Conservation (phyloP, 2,113 vertebrate genomes). For the Neopipo cinnamomea region DNA sequence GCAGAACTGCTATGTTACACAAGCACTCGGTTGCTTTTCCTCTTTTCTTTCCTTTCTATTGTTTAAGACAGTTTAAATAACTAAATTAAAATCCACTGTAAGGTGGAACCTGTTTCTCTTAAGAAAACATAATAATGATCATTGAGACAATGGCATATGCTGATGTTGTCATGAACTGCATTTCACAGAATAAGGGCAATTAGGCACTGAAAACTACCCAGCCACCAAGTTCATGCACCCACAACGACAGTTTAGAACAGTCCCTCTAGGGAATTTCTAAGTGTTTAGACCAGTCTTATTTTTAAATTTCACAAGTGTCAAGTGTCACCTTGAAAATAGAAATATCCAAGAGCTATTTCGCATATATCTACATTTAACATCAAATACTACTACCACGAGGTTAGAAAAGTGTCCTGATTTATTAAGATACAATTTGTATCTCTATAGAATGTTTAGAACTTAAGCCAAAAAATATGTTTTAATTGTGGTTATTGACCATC, state of each 20-base stretch:
- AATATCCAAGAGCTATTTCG: neutral
- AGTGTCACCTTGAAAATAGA: neutral
- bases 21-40: neutral
- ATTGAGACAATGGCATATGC: neutral
- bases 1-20: neutral
- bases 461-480: neutral
- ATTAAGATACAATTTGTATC: neutral
- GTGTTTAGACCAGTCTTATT: neutral
- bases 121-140: constrained; percentile 2
- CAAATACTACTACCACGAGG: neutral
- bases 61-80: neutral
- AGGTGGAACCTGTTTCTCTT: neutral
- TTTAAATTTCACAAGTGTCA: neutral
- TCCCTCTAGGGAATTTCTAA: neutral
- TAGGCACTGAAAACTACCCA: neutral
- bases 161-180: neutral
- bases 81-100: neutral
- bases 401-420: neutral
- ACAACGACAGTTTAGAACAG: neutral
- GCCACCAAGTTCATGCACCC: neutral
- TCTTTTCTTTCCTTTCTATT: neutral
- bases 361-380: neutral
- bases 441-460: neutral
- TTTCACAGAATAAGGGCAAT: neutral
- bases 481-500: neutral